Conservation (phyloP, 2,113 vertebrate species). For the Pomatorhinus ruficollis region DNA sequence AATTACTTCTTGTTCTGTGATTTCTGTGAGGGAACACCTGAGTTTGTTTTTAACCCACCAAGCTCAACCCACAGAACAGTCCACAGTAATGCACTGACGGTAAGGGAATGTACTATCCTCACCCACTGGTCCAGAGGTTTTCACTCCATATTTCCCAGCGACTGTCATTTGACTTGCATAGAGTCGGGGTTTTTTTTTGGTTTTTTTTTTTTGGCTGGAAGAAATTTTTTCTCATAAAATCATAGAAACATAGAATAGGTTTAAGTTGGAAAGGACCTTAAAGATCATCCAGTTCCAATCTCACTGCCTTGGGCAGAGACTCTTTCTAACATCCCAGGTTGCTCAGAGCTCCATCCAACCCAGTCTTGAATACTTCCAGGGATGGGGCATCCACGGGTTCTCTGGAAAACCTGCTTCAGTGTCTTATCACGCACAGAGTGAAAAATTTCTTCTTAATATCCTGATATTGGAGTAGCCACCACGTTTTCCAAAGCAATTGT, state of each 20-base stretch:
- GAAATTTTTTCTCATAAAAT: not conserved
- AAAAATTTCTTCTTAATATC: not conserved
- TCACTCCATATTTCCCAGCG: not conserved
- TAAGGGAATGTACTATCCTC: not conserved
- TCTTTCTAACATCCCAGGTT: not conserved
- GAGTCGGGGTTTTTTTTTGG: not conserved
- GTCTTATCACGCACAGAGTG: not conserved
- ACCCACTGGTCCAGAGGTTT: not conserved
- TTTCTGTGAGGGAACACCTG: rapidly evolving
- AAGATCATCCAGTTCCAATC: not conserved
- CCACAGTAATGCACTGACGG: too few species aligned
- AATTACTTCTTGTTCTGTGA: not conserved
- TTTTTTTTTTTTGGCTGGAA: not conserved
- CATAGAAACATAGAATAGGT: not conserved
- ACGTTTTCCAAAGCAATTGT: not conserved
- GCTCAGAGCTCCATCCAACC: not conserved
- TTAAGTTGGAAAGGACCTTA: not conserved
- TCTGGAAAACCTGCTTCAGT: not conserved
- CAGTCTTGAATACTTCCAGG: not conserved
- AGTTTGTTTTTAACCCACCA: not conserved
- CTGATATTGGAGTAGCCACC: not conserved
- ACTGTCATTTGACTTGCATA: not conserved
- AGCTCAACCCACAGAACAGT: not conserved
- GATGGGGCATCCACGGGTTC: not conserved
- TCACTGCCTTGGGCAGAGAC: not conserved